phyloP scores from a whole-genome alignment of 2,113 vertebrate genomes.

The Gymnorhina tibicen region DNA sequence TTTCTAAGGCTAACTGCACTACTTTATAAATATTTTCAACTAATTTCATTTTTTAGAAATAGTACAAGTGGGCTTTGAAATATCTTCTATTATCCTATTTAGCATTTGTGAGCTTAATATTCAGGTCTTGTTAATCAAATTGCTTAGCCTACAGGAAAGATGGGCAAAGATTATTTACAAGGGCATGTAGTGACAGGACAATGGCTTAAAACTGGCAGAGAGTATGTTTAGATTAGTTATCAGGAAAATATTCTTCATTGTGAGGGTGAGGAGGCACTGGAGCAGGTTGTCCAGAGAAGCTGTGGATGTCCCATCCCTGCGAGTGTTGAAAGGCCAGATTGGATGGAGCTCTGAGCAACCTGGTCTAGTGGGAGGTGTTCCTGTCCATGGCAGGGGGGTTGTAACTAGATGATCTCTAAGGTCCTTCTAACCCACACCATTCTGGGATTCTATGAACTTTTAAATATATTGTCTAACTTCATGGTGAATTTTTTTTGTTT shows the following conservation, averaged over 20 bases:
- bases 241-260: not conserved
- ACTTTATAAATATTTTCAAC: not conserved
- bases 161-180: not conserved
- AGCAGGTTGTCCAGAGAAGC: not conserved
- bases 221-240: not conserved
- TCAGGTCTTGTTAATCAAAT: not conserved
- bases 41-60: not conserved
- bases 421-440: too few species aligned
- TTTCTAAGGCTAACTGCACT: not conserved
- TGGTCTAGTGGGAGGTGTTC: not conserved
- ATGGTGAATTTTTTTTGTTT: not conserved
- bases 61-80: not conserved
- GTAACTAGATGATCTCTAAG: not conserved
- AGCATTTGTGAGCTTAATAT: not conserved
- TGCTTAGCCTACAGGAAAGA: not conserved
- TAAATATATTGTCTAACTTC: not conserved
- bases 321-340: not conserved
- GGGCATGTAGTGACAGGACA: not conserved
- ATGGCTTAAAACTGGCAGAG: not conserved
- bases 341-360: not conserved
- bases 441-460: not conserved
- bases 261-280: not conserved
- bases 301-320: not conserved
- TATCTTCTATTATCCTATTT: not conserved
- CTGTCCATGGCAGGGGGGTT: too few species aligned